Conservation (phyloP, 2,113 vertebrate species). For the Notiomystis cincta region DNA sequence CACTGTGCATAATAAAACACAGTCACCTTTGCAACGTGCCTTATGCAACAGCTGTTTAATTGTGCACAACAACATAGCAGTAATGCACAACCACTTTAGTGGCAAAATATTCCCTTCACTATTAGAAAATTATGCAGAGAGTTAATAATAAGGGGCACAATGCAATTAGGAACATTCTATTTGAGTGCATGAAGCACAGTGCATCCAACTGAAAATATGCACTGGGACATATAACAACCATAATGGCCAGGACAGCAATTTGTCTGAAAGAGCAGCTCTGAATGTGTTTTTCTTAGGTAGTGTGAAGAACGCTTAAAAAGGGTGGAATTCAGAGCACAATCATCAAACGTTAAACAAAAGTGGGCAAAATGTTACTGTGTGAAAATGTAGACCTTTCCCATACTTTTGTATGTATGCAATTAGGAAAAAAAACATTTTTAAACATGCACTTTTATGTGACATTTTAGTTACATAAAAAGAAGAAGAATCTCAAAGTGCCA, state of each 20-base stretch:
- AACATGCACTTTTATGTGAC: background rate
- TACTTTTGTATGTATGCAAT: background rate
- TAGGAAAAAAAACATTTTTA: background rate
- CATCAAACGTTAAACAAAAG: background rate
- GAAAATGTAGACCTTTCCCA: background rate
- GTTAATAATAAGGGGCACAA: background rate
- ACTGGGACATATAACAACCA: fast-evolving
- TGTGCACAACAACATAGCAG: slow-evolving; percentile 9
- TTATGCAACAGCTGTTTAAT: slow-evolving; percentile 39
- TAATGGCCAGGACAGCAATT: background rate
- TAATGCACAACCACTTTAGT: background rate
- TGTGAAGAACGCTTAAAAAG: background rate
- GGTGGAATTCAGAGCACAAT: background rate
- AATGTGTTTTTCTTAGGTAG: background rate
- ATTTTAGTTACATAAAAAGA: background rate
- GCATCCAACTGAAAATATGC: background rate
- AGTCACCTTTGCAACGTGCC: slow-evolving; percentile 19
- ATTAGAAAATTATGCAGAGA: slow-evolving; percentile 8
- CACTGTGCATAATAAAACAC: background rate
- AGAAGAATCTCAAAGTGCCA: background rate
- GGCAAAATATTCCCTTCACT: slow-evolving; percentile 40
- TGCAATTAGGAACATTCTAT: background rate
- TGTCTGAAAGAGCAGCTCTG: background rate
- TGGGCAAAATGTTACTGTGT: fast-evolving
- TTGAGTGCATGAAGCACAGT: background rate